Evolutionary conservation across 2,888 invertebrate species (phyloP), one percentile per base, ranked within the genome.

Genomic region (Ypsolopha sequella): DNA sequence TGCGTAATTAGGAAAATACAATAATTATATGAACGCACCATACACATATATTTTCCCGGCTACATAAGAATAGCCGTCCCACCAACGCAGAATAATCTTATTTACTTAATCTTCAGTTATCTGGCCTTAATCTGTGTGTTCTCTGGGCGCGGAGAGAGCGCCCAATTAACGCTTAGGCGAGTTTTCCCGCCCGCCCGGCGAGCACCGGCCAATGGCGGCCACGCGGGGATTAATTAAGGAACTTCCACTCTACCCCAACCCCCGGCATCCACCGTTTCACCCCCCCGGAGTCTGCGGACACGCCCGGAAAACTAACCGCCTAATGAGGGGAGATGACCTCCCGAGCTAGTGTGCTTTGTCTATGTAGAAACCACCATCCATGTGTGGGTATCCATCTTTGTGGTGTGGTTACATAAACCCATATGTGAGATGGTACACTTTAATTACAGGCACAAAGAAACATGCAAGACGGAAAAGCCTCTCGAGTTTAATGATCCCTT

Each of bases 261-360:
- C 67, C 66, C 63, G 65, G 64, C 69, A 65, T 70, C 72, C 65
- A 72, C 65, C 59, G 7, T 64, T 68, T 69, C 70, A 64, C 66
- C 66, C 62, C 71, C 72, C 66, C 72, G 81, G 82, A 81, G 79
- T 79, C 84, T 82, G 85, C 80, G 85, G 85, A 82, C 84, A 84
- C 82, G 84, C 86, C 82, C 84, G 86, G 84, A 82, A 85, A 86
- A 86, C 85, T 85, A 86, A 85, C 85, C 85, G 81, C 82, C 82
- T 86, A 86, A 86, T 85, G 85, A 86, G 85, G 85, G 85, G 85
- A 85, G 85, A 86, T 86, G 85, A 86, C 85, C 85, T 82, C 81
- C 76, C 79, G 78, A 78, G 76, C 72, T 75, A 77, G 82, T 82
- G 84, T 84, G 80, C 77, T 76, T 78, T 77, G 78, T 79, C 78